These are phyloP conservation scores for Lineus longissimus DNA, from an alignment of 1,140 invertebrate species.

Conservation along the genomic window DNA sequence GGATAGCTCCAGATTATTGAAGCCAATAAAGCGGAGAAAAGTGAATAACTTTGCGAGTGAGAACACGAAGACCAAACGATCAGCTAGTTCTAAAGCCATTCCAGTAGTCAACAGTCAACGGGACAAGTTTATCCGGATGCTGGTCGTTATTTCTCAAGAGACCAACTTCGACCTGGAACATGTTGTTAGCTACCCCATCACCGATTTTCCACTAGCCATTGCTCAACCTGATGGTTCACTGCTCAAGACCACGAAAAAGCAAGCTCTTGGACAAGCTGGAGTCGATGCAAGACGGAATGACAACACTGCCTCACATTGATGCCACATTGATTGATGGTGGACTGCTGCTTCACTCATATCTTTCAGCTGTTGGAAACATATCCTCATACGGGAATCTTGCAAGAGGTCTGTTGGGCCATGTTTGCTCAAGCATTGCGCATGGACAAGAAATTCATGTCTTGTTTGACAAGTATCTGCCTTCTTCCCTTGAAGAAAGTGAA, in stretches of 20 bases:
- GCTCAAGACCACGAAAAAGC: conserved; percentile 5
- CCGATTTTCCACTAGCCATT: conserved; percentile 8
- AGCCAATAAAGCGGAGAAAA: background rate
- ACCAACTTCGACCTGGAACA: conserved; percentile 6
- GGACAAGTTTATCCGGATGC: conserved; percentile 8
- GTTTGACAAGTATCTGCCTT: background rate
- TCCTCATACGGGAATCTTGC: conserved; percentile 8
- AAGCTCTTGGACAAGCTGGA: conserved; percentile 11
- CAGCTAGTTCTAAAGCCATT: no score
- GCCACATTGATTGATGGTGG: conserved; percentile 15
- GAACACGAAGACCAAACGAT: background rate
- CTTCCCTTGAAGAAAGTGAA: conserved; percentile 8
- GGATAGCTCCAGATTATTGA: background rate
- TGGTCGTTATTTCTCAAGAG: conserved; percentile 9
- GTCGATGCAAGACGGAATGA: background rate
- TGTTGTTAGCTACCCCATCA: conserved; percentile 8
- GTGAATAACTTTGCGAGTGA: conserved; percentile 1
- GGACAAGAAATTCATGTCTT: conserved; percentile 3
- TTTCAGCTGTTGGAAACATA: conserved; percentile 9
- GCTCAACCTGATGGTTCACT: conserved; percentile 10
- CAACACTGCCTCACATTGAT: conserved; percentile 10
- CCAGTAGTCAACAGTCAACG: background rate
- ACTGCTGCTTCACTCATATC: conserved; percentile 9
- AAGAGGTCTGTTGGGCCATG: background rate
- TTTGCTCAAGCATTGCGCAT: background rate